Evolutionary conservation across 2,797 vertebrate species (phyloP).

Genomic region (Cuniculus paca): DNA sequence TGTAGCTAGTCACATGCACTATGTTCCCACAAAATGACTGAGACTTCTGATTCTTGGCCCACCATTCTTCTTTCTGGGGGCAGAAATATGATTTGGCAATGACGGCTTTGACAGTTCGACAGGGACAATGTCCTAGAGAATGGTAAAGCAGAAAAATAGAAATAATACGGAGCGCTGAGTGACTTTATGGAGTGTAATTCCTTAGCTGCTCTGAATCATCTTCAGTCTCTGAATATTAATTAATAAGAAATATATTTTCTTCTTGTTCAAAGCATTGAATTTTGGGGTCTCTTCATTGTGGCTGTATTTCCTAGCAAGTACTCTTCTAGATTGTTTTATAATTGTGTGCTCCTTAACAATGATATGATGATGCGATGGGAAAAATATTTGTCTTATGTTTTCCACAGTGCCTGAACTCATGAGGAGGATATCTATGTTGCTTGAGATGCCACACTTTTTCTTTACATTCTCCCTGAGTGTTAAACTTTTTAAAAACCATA

Average conservation of each 20-base stretch:
- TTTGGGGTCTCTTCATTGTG: neutral
- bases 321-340: conserved; percentile 30
- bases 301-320: neutral
- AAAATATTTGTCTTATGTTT: neutral
- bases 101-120: neutral
- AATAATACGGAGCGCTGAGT: neutral
- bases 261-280: neutral
- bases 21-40: neutral
- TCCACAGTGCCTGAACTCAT: neutral
- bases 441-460: neutral
- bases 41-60: neutral
- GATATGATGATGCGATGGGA: neutral
- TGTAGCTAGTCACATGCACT: neutral
- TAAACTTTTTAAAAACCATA: neutral
- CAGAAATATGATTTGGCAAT: neutral
- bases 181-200: neutral
- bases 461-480: neutral
- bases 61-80: neutral
- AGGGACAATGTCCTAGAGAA: neutral
- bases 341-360: conserved; percentile 38
- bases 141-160: neutral
- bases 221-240: conserved; percentile 14
- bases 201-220: neutral
- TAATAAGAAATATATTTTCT: neutral
- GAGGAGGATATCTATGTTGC: neutral